Evolutionary conservation across 1,140 invertebrate species (phyloP).

Genomic region (Drosophila triauraria): DNA sequence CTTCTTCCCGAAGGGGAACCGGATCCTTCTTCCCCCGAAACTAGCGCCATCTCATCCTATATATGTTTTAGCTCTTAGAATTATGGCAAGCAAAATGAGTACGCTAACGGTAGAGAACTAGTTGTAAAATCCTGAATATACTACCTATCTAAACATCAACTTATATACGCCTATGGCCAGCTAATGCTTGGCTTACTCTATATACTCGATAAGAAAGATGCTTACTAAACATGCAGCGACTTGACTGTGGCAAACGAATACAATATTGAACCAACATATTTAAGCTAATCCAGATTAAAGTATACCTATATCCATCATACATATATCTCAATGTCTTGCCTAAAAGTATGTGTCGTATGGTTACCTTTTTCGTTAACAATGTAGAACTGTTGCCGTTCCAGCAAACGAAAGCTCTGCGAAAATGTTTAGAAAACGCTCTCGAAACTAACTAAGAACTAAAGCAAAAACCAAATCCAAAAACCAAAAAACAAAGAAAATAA

Average conservation of each 20-base stretch:
- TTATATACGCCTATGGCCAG: conserved; percentile 51
- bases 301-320: conserved; percentile 56
- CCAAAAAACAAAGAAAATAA: conserved; percentile 13
- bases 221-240: conserved; percentile 61
- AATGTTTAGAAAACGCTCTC: conserved; percentile 42
- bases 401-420: conserved; percentile 36
- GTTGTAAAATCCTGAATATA: conserved; percentile 68
- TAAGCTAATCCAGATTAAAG: conserved; percentile 51
- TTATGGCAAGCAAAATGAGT: conserved; percentile 73
- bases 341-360: conserved; percentile 70
- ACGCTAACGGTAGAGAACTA: conserved; percentile 72
- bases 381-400: conserved; percentile 61
- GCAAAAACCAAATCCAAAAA: not conserved
- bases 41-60: conserved; percentile 38
- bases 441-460: conserved; percentile 29
- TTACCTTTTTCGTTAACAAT: conserved; percentile 62
- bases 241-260: conserved; percentile 43
- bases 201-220: conserved; percentile 65
- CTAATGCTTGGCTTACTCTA: conserved; percentile 60
- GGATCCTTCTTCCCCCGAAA: not conserved
- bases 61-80: conserved; percentile 71
- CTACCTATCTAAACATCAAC: conserved; percentile 42
- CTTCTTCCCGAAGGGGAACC: conserved; percentile 18
- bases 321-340: conserved; percentile 69
- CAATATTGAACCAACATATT: conserved; percentile 32